phyloP scores from a whole-genome alignment of 2,888 invertebrate genomes.

The Synergus itoensis region DNA sequence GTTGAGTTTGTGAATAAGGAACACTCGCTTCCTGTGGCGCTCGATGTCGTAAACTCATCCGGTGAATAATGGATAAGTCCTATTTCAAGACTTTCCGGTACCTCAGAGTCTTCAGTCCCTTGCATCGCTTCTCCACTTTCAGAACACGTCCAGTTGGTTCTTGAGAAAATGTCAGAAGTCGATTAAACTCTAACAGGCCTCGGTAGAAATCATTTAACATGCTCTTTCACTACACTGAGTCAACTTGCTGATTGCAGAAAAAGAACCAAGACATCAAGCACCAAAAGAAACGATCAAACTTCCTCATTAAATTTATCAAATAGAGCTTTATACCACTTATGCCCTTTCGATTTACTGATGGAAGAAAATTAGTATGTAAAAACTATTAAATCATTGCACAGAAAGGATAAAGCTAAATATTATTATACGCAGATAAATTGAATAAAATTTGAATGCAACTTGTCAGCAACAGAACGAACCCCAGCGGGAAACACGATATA shows the following conservation, averaged over 20 bases:
- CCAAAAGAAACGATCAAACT: neutral
- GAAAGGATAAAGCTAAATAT: too few relatives aligned
- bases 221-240: neutral
- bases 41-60: slow-evolving; percentile 17
- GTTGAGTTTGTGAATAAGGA: neutral
- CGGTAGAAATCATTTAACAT: neutral
- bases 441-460: neutral
- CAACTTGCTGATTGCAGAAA: neutral
- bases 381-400: too few relatives aligned
- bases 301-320: too few relatives aligned
- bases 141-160: neutral
- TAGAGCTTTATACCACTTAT: too few relatives aligned
- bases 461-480: neutral
- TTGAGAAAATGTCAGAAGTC: slow-evolving; percentile 11
- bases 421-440: neutral
- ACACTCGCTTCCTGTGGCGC: neutral
- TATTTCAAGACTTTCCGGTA: neutral
- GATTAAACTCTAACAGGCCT: neutral
- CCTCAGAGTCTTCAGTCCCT: neutral
- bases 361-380: too few relatives aligned
- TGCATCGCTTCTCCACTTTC: slow-evolving; percentile 1
- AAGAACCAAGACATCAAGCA: neutral
- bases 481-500: neutral
- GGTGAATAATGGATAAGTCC: slow-evolving; percentile 23
- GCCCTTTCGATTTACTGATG: too few relatives aligned